A percentile compares a stretch with the other conserved stretches of the same genome.
phyloP scores from a whole-genome alignment of 2,113 vertebrate species.

The Diadophis punctatus region DNA sequence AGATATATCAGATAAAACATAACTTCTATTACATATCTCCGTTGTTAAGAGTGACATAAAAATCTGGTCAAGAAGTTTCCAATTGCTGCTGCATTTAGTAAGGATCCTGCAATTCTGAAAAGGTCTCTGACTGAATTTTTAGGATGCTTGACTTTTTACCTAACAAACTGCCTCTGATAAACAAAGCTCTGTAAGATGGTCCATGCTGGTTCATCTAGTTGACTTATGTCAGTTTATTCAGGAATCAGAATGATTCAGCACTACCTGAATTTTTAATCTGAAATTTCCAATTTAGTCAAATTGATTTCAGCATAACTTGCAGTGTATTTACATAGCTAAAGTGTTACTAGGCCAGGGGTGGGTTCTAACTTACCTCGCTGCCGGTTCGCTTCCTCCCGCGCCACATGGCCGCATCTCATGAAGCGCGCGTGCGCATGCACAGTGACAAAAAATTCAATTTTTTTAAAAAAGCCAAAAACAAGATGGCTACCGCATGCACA shows the following conservation, averaged over 20 bases:
- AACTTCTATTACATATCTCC: neutral
- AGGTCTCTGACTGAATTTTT: neutral
- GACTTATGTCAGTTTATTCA: neutral
- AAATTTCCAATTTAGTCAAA: neutral
- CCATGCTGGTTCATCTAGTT: neutral
- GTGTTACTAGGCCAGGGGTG: neutral
- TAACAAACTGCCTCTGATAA: neutral
- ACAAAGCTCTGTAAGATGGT: neutral
- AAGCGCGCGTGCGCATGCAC: too few species aligned
- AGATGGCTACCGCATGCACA: too few species aligned
- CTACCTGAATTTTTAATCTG: neutral
- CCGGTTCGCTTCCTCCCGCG: too few species aligned
- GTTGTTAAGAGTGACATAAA: neutral
- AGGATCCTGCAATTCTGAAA: neutral
- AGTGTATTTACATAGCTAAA: neutral
- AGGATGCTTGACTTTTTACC: neutral
- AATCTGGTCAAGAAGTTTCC: neutral
- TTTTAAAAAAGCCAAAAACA: too few species aligned
- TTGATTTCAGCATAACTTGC: neutral
- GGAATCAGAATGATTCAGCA: neutral
- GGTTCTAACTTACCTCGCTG: too few species aligned
- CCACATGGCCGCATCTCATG: too few species aligned
- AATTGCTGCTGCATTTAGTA: too few species aligned
- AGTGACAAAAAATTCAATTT: too few species aligned
- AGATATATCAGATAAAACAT: neutral